Evolutionary conservation across 1,140 invertebrate genomes (phyloP).

Genomic region (Zaprionus inermis): DNA sequence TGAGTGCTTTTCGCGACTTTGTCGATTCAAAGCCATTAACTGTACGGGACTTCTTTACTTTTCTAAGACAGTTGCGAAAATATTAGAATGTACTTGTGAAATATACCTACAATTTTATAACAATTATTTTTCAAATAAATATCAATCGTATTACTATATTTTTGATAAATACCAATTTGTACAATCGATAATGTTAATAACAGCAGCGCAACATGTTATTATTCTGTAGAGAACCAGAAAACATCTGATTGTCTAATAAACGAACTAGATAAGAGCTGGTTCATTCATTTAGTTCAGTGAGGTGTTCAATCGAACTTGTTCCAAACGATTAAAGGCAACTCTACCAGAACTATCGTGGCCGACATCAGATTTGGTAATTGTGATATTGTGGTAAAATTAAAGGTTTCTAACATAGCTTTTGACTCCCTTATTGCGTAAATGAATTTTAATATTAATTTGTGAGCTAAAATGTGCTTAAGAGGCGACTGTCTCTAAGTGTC

Average conservation of each 20-base stretch:
- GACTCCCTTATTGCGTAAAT: not conserved
- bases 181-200: constrained; percentile 5
- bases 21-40: not conserved
- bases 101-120: no score
- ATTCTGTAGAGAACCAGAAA: constrained; percentile 2
- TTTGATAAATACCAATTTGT: not conserved
- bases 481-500: not conserved
- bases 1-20: constrained; percentile 7
- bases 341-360: constrained; percentile 38
- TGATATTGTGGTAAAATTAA: constrained; percentile 33
- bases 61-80: constrained; percentile 1
- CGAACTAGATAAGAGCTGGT: constrained; percentile 5
- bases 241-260: constrained; percentile 2
- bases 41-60: constrained; percentile 9
- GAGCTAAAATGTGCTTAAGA: not conserved
- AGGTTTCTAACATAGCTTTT: constrained; percentile 21
- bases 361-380: constrained; percentile 48
- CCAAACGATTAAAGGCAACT: constrained; percentile 13
- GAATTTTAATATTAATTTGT: not conserved
- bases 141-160: not conserved
- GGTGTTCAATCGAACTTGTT: constrained; percentile 23
- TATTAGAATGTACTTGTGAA: not conserved
- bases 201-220: not conserved
- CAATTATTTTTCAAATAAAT: not conserved
- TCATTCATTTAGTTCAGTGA: constrained; percentile 14